Conservation (phyloP, 2,888 invertebrate species). For the Aleiodes testaceus region DNA sequence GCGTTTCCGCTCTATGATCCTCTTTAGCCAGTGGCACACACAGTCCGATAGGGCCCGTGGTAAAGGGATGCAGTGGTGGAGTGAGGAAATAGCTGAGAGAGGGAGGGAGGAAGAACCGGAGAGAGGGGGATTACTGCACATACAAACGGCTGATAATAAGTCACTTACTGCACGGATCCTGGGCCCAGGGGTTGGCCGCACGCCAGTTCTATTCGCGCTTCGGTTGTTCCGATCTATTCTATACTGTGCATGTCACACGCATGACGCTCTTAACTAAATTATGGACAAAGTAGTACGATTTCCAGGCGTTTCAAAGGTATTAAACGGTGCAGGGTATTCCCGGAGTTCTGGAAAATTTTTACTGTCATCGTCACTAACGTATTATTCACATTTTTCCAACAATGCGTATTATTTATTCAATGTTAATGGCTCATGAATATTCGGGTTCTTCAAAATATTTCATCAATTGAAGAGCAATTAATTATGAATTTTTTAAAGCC, state of each 20-base stretch:
- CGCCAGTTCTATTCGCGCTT: constrained; percentile 72
- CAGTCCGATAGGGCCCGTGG: constrained; percentile 46
- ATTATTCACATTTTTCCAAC: not conserved
- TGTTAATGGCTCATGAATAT: too few relatives aligned
- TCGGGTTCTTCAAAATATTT: too few relatives aligned
- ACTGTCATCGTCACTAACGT: constrained; percentile 24
- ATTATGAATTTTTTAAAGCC: not conserved
- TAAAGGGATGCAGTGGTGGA: constrained; percentile 34
- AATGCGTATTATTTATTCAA: too few relatives aligned
- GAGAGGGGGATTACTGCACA: constrained; percentile 53
- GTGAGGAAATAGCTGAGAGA: constrained; percentile 24
- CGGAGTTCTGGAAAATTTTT: constrained; percentile 56
- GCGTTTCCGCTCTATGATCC: constrained; percentile 44
- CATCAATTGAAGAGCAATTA: not conserved
- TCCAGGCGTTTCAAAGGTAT: constrained; percentile 55
- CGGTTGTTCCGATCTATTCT: constrained; percentile 72
- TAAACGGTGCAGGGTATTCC: constrained; percentile 54
- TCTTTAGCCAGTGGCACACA: constrained; percentile 51
- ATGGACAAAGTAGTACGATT: constrained; percentile 72
- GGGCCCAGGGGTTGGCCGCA: constrained; percentile 69
- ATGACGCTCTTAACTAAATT: constrained; percentile 73
- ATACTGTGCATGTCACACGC: constrained; percentile 72
- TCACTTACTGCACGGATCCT: constrained; percentile 70
- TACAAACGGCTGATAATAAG: constrained; percentile 72
- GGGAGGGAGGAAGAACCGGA: not conserved